Evolutionary conservation across 35 echinoderm and acorn worm species (phyloP), one percentile per base, ranked within the genome.

Genomic region (Lytechinus variegatus): DNA sequence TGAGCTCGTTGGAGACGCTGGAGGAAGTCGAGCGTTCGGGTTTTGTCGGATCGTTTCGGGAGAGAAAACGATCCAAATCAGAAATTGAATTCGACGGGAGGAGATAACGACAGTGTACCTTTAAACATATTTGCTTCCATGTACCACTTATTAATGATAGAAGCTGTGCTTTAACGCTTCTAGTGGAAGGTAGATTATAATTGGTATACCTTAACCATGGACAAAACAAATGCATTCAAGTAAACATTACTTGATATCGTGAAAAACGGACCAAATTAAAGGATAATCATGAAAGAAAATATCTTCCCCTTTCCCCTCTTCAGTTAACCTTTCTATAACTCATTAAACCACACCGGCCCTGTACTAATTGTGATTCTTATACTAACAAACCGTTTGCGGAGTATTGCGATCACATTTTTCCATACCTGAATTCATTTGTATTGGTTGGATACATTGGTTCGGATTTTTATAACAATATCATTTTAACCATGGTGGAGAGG

Each of bases 11-110:
- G 92, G 92, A 93, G 92, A 54, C 92, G 92, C 21, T 93, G 53
- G 92, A 93, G n/a, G 92, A 93, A 93, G 92, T 93, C 13, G 92
- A 93, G 10, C 52, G 92, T 4, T 52, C 88, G 52, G 92, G 92
- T 28, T 53, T 93, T 33, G 53, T 93, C 29, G 92, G 92, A 93
- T 54, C 92, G 16, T 93, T 3, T 54, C 52, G 92, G 54, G 92
- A 93, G 54, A 33, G 92, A 19, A 93, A 16, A 44, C 92, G 92
- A 24, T 93, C 92, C 9, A 93, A 93, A 57, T 93, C 92, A 13
- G 92, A 93, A 27, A 93, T 93, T 24, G 92, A 93, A 1, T 93
- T 93, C 54, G 92, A 93, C 92, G 55, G 53, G 6, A 33, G 92
- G 52, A 93, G 92, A 93, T 93, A 93, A 93, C 92, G 92, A 55